Conservation (phyloP, 2,113 vertebrate genomes). For the Spheniscus mendiculus region DNA sequence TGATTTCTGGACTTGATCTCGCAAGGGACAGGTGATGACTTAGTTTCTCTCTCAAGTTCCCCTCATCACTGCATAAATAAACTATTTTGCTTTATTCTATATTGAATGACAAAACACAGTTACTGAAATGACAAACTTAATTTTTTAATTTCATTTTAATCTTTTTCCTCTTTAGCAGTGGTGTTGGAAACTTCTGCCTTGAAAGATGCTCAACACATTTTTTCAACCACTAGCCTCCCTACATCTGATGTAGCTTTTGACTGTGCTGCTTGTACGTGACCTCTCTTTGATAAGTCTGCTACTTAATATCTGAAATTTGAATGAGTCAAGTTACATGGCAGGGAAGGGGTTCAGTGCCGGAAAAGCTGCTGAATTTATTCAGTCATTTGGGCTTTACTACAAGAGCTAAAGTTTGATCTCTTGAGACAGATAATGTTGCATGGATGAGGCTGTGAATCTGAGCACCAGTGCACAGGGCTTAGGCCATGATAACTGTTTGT, state of each 20-base stretch:
- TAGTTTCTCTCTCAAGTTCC: neutral
- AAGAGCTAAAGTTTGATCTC: neutral
- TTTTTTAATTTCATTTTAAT: neutral
- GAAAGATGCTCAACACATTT: neutral
- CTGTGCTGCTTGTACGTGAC: constrained; percentile 3
- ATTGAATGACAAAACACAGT: neutral
- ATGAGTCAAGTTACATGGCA: neutral
- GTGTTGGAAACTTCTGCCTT: neutral
- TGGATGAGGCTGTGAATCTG: neutral
- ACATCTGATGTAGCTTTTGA: neutral
- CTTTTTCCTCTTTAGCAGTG: neutral
- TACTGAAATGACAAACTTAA: neutral
- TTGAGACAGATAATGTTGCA: neutral
- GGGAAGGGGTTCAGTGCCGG: neutral
- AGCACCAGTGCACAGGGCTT: neutral
- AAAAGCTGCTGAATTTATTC: neutral
- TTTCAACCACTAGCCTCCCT: neutral
- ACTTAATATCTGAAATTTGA: neutral
- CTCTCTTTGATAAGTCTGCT: neutral
- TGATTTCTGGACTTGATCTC: neutral
- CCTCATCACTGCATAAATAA: neutral
- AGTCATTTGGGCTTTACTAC: neutral
- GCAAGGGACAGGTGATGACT: neutral
- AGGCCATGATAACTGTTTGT: neutral
- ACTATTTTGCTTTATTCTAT: neutral